Base-by-base conservation (phyloP, 92 coral and sea anemone species). In the Montipora capitata region DNA sequence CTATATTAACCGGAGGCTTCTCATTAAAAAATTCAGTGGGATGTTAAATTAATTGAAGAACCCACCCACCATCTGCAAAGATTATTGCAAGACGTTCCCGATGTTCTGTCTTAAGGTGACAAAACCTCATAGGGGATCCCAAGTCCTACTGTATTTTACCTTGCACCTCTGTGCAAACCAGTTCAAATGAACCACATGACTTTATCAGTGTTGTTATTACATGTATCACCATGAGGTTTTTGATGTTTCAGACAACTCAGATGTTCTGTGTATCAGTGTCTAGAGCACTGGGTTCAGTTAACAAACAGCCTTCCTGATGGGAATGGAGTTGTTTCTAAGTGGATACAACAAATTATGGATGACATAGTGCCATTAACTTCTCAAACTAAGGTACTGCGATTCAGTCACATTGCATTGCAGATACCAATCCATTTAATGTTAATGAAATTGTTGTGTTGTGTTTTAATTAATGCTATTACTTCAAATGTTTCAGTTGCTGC, bases 341-440 rank as follows among this genome's bases (percentile, higher is more conserved):
- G 92, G 17, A 40, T 94, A 62, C 74, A 78, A 40, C 92, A 83
- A 17, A 44, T 92, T 18, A 59, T 94, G 27, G 95, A 94, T 49
- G 97, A 94, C 75, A 65, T 89, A 35, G 89, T 54, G 71, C 97
- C 95, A 5, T 81, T 82, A 76, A 66, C 68, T 72, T 82, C 90
- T n/a, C 94, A 85, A 62, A 92, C 97, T 66, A 94, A 94, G 95
- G 97, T 94, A 73, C 52, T 48, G 52, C 52, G 35, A 27, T 27
- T 27, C 35, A 27, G 35, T 27, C 35, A 27, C 35, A 27, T 27
- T 27, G 35, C 35, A 27, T 27, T 0, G 35, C 35, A 27, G 35
- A 27, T 27, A 27, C 35, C 35, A 27, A 27, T 27, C 35, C 35
- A 27, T 27, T 27, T 27, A 27, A 27, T 2, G 2, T 27, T 27